These are phyloP conservation scores for Lepidochrysops patricia DNA, from an alignment of 2,888 invertebrate genomes.

Conservation along the genomic window DNA sequence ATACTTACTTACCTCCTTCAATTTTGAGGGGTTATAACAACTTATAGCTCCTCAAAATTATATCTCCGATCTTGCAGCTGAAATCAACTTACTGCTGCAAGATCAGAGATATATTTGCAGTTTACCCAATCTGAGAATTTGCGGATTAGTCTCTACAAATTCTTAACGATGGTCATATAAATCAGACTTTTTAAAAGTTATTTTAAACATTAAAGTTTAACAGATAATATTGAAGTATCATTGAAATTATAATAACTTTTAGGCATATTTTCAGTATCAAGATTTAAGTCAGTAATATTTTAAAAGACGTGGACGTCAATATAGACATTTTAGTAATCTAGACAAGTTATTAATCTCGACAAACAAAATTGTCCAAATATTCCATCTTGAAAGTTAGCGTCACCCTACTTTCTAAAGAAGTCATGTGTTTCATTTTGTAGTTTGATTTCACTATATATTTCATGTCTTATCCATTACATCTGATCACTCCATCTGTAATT, in stretches of 20 bases:
- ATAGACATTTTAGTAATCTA: background rate
- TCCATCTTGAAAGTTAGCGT: constrained; percentile 12
- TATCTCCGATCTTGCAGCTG: no score
- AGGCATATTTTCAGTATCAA: background rate
- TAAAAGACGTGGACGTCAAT: background rate
- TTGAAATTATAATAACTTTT: no score
- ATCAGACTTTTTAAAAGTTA: no score
- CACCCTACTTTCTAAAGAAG: constrained; percentile 12
- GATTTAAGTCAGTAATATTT: background rate
- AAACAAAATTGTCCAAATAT: constrained; percentile 12
- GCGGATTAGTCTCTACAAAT: no score
- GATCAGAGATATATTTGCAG: background rate
- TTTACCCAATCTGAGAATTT: no score
- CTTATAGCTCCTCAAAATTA: no score
- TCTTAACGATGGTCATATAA: no score
- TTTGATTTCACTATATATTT: constrained; percentile 10
- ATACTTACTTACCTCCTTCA: background rate
- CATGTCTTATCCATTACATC: background rate
- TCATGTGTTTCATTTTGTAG: constrained; percentile 10
- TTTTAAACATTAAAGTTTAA: no score
- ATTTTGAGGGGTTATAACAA: no score
- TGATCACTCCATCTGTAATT: background rate
- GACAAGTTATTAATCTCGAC: constrained; percentile 7
- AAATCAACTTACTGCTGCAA: background rate
- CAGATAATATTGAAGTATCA: no score